phyloP scores from a whole-genome alignment of 2,797 vertebrate genomes.

The Brachymystax lenok region DNA sequence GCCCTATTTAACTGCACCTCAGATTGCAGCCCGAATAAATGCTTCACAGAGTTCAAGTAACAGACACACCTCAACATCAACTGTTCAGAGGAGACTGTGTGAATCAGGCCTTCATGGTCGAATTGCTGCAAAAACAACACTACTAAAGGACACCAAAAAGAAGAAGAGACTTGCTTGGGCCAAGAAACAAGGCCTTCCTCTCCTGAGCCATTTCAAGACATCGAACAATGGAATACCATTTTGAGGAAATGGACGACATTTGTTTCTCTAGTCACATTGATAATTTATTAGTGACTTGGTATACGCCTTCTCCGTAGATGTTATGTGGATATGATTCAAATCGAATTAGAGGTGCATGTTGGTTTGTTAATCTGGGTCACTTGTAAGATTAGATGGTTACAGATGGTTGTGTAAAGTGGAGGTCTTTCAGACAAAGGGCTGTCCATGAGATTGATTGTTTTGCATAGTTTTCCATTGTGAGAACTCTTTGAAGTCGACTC shows the following conservation, averaged over 20 bases:
- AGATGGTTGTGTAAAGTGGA: neutral
- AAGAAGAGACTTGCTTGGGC: too few species aligned
- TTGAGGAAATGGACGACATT: constrained; percentile 11
- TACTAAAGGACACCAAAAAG: too few species aligned
- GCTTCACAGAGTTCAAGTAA: too few species aligned
- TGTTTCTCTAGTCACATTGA: neutral
- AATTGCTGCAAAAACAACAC: too few species aligned
- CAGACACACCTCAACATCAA: too few species aligned
- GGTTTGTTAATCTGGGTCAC: neutral
- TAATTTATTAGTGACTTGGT: constrained; percentile 16
- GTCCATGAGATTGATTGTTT: neutral
- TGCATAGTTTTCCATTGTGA: neutral
- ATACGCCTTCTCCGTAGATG: neutral
- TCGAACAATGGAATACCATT: constrained; percentile 26
- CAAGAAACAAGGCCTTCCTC: constrained; percentile 4
- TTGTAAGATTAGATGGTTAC: neutral
- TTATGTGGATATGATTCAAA: neutral
- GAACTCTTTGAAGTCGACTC: neutral
- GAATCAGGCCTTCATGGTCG: too few species aligned
- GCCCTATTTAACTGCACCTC: too few species aligned
- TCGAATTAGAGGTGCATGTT: neutral
- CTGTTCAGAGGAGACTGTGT: too few species aligned
- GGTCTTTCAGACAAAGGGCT: neutral
- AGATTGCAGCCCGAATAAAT: too few species aligned
- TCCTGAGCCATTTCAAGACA: constrained; percentile 15